A percentile compares a stretch with the other conserved stretches of the same genome.
These are phyloP conservation scores for Leptinotarsa rubiginosa DNA, from an alignment of 2,888 invertebrate genomes.

Conservation along the genomic window DNA sequence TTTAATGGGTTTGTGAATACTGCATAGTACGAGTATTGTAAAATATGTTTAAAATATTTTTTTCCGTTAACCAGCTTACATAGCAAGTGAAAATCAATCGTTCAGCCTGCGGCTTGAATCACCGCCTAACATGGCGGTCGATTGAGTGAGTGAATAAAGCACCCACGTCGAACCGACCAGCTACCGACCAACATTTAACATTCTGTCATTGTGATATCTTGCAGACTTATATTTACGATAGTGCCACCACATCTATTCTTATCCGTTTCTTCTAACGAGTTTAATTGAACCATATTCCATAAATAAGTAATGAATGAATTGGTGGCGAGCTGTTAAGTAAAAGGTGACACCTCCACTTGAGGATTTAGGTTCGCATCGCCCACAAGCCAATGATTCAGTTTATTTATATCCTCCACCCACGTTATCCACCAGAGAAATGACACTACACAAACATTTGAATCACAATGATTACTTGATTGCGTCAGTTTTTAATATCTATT, in stretches of 20 bases:
- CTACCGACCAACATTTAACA: too few species aligned
- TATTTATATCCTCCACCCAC: constrained; percentile 60
- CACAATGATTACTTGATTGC: constrained; percentile 16
- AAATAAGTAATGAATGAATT: constrained; percentile 23
- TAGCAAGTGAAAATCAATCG: too few species aligned
- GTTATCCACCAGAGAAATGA: constrained; percentile 23
- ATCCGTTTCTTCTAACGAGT: constrained; percentile 1
- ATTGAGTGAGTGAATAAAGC: too few species aligned
- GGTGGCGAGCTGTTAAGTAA: constrained; percentile 4
- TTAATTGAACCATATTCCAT: constrained; percentile 19
- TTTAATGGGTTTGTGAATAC: too few species aligned
- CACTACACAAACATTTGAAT: constrained; percentile 14
- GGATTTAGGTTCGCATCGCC: constrained; percentile 57
- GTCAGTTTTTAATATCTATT: constrained; percentile 11
- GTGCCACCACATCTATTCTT: neutral
- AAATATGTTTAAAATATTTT: too few species aligned
- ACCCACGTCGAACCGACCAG: too few species aligned
- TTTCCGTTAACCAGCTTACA: too few species aligned
- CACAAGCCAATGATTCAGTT: constrained; percentile 56
- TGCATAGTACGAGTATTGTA: too few species aligned
- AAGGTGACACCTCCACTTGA: constrained; percentile 55
- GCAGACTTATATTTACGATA: too few species aligned
- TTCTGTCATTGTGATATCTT: too few species aligned
- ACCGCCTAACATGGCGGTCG: too few species aligned
- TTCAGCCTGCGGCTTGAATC: too few species aligned